Conservation (phyloP, 2,113 vertebrate species). For the Athene cunicularia region DNA sequence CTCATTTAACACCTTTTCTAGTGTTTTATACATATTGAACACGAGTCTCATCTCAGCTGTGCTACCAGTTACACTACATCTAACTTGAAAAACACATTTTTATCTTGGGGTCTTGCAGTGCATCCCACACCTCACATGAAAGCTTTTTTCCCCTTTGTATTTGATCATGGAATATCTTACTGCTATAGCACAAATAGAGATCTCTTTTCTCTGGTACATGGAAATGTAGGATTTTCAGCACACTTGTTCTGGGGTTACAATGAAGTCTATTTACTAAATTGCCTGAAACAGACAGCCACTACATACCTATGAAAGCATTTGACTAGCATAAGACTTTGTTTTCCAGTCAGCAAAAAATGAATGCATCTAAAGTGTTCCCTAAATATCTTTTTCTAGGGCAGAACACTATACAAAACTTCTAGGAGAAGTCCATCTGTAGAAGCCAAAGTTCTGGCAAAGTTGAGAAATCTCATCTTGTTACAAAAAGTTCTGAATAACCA, state of each 20-base stretch:
- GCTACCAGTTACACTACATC: not conserved
- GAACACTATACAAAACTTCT: slow-evolving; percentile 21
- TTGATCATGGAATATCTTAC: not conserved
- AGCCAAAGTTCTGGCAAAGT: slow-evolving; percentile 37
- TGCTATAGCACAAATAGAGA: not conserved
- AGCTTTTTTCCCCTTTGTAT: not conserved
- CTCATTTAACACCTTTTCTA: slow-evolving; percentile 29
- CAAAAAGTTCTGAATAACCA: slow-evolving; percentile 31
- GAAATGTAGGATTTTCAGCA: slow-evolving; percentile 28
- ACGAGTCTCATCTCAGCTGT: slow-evolving; percentile 13
- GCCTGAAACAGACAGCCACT: not conserved
- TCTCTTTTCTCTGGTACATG: not conserved
- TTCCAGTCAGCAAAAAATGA: slow-evolving; percentile 58
- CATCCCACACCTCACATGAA: not conserved
- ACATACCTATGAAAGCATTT: not conserved
- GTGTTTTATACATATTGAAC: slow-evolving; percentile 25
- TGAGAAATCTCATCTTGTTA: slow-evolving; percentile 48
- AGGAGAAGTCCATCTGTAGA: not conserved
- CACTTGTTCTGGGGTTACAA: not conserved
- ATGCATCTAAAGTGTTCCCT: slow-evolving; percentile 19
- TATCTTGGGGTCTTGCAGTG: not conserved
- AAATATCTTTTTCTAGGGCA: slow-evolving; percentile 42
- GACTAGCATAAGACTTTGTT: slow-evolving; percentile 8
- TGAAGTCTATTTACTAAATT: not conserved
- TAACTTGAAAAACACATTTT: slow-evolving; percentile 39